Percentiles rank a stretch among this genome's conserved stretches.
These are phyloP conservation scores for Amblyjoppa fuscipennis DNA, from an alignment of 2,888 invertebrate genomes.

Conservation along the genomic window DNA sequence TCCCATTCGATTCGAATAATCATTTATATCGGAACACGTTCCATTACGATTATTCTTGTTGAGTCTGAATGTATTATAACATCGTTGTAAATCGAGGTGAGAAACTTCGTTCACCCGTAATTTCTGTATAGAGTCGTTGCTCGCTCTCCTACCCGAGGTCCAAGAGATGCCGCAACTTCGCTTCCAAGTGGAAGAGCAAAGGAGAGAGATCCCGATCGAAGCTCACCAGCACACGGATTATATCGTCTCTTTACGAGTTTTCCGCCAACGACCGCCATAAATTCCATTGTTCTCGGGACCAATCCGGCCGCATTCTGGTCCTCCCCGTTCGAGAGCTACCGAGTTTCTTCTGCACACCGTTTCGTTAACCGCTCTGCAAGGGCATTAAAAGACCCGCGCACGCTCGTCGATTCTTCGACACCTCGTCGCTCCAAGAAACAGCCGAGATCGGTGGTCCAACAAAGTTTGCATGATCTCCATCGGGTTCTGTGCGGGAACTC, in stretches of 20 bases:
- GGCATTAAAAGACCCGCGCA: constrained; percentile 50
- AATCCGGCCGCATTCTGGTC: constrained; percentile 70
- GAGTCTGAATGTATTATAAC: constrained; percentile 5
- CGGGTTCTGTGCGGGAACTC: neutral
- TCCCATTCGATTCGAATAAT: neutral
- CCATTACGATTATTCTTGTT: neutral
- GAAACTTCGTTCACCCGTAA: constrained; percentile 18
- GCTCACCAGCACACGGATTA: constrained; percentile 59
- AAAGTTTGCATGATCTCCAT: constrained; percentile 22
- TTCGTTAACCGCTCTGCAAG: constrained; percentile 25
- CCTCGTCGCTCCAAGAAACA: constrained; percentile 31
- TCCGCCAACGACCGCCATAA: constrained; percentile 70
- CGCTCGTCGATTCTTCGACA: constrained; percentile 61
- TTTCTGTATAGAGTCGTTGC: constrained; percentile 59
- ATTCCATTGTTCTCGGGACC: constrained; percentile 71
- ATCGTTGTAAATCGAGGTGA: constrained; percentile 25
- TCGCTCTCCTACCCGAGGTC: constrained; percentile 39
- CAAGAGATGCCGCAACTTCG: constrained; percentile 32
- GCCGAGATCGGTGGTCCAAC: neutral
- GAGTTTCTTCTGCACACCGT: constrained; percentile 35
- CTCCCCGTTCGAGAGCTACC: constrained; percentile 40
- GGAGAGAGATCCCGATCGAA: constrained; percentile 25
- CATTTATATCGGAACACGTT: neutral
- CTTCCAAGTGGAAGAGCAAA: constrained; percentile 32
- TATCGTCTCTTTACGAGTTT: constrained; percentile 70